A percentile compares a stretch with the other conserved stretches of the same genome.
Evolutionary conservation across 2,888 invertebrate species (phyloP).

Genomic region (Carabus problematicus): DNA sequence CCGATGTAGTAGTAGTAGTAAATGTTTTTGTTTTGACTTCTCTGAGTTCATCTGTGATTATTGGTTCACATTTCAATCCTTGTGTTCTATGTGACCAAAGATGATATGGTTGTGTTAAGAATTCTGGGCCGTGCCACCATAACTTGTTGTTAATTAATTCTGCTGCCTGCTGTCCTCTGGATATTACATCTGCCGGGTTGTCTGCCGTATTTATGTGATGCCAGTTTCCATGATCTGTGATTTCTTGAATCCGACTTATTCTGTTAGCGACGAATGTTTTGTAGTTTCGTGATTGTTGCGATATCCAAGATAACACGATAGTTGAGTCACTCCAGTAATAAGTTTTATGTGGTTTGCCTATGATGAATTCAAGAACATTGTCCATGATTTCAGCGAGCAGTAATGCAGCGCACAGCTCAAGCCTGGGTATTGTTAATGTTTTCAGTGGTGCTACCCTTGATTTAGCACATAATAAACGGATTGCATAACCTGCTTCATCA

Average conservation of each 20-base stretch:
- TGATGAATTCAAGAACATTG: not conserved
- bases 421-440: conserved; percentile 26
- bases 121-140: conserved; percentile 22
- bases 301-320: conserved; percentile 44
- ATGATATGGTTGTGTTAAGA: too few relatives aligned
- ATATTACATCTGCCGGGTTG: conserved; percentile 52
- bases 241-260: conserved; percentile 49
- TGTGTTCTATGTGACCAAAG: too few relatives aligned
- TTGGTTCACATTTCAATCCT: too few relatives aligned
- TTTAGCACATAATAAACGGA: conserved; percentile 34
- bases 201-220: conserved; percentile 47
- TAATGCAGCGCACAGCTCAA: too few relatives aligned
- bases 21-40: too few relatives aligned
- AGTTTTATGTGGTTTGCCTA: not conserved
- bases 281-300: conserved; percentile 39
- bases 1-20: not conserved
- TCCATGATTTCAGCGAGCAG: not conserved
- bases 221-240: conserved; percentile 47
- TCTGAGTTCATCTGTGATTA: too few relatives aligned
- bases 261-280: conserved; percentile 50
- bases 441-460: conserved; percentile 39
- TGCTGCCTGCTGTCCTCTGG: conserved; percentile 46
- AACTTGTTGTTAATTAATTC: not conserved
- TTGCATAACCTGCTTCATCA: not conserved
- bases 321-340: conserved; percentile 47